Conservation (phyloP, 1,140 invertebrate species). For the Melitaea cinxia region DNA sequence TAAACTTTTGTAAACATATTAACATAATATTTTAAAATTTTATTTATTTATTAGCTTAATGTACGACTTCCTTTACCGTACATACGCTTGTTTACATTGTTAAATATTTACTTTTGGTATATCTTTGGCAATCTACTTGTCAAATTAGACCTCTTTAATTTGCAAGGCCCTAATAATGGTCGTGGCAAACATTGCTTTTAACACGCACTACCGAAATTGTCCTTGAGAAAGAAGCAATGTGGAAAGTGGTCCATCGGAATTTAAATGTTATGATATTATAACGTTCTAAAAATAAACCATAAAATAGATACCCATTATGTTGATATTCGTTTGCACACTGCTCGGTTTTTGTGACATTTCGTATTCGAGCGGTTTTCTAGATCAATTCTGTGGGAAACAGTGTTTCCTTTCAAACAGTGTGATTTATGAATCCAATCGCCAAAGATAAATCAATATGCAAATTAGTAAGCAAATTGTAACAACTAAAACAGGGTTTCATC, state of each 20-base stretch:
- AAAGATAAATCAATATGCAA: constrained; percentile 40
- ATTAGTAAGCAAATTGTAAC: constrained; percentile 24
- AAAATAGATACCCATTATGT: no score
- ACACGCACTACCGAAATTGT: constrained; percentile 6
- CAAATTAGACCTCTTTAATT: constrained; percentile 5
- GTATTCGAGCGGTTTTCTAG: background rate
- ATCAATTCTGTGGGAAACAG: constrained; percentile 55
- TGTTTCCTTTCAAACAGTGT: constrained; percentile 61
- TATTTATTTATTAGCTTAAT: background rate
- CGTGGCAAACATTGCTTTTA: background rate
- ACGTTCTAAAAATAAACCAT: background rate
- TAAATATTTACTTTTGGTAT: background rate
- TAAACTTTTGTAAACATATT: no score
- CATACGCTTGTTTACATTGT: background rate
- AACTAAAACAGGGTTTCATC: constrained; percentile 15
- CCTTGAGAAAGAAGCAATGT: constrained; percentile 13
- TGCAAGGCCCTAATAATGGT: constrained; percentile 5
- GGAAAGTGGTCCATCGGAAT: constrained; percentile 11
- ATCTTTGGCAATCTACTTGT: background rate
- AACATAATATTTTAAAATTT: background rate
- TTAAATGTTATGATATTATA: background rate
- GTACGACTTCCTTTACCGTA: background rate
- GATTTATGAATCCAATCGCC: constrained; percentile 45
- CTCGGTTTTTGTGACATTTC: background rate
- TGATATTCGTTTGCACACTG: background rate